phyloP scores from a whole-genome alignment of 2,113 vertebrate species.

The Otus sunia region DNA sequence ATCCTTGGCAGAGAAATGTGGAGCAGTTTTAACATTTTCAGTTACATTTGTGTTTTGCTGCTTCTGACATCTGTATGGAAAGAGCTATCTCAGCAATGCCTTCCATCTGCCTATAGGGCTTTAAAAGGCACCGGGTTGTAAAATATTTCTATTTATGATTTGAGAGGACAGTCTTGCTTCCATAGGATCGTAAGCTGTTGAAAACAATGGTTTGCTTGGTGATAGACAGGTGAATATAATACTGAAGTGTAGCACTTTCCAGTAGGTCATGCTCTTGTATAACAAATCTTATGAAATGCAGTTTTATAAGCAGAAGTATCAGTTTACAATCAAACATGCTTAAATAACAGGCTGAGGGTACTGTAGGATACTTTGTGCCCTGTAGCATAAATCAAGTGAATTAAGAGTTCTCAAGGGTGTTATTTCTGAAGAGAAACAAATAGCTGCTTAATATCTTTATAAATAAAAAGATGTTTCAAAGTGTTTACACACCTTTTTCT shows the following conservation, averaged over 20 bases:
- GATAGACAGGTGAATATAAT: neutral
- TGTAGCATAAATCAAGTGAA: neutral
- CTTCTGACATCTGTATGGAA: neutral
- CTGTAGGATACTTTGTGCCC: neutral
- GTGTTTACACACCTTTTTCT: neutral
- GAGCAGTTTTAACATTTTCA: neutral
- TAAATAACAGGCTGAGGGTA: conserved; percentile 1
- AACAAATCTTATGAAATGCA: conserved; percentile 7
- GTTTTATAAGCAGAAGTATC: conserved; percentile 13
- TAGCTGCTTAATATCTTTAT: neutral
- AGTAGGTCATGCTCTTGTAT: neutral
- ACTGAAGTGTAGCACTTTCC: neutral
- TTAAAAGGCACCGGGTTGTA: neutral
- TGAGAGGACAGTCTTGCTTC: neutral
- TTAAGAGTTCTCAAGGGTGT: neutral
- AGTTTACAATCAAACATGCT: neutral
- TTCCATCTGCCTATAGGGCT: neutral
- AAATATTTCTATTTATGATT: neutral
- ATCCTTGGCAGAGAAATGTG: neutral
- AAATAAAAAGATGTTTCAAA: neutral
- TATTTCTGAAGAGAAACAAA: neutral
- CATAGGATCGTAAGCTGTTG: neutral
- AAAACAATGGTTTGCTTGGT: neutral
- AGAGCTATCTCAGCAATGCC: neutral
- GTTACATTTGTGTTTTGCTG: neutral